Evolutionary conservation across 2,797 vertebrate species (phyloP).

Genomic region (Melanotaenia maccullochi): DNA sequence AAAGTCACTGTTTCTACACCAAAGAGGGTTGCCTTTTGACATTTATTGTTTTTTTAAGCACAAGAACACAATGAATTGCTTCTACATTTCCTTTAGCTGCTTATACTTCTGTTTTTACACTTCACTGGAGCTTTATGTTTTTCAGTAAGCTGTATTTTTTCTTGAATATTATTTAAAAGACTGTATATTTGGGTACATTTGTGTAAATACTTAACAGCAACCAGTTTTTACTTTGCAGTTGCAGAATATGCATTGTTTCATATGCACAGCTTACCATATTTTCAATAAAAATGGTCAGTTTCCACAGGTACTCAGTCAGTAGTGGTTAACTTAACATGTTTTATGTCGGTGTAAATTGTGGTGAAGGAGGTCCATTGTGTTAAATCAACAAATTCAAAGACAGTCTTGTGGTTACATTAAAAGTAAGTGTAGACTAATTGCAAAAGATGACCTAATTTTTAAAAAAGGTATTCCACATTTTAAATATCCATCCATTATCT

Average conservation of each 20-base stretch:
- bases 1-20: constrained; percentile 48
- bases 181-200: constrained; percentile 65
- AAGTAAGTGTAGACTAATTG: neutral
- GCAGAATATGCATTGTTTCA: constrained; percentile 68
- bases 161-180: constrained; percentile 77
- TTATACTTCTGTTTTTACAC: constrained; percentile 55
- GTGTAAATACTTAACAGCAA: constrained; percentile 57
- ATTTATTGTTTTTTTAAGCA: constrained; percentile 39
- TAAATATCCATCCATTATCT: too few species aligned
- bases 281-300: constrained; percentile 74
- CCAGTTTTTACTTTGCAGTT: constrained; percentile 61
- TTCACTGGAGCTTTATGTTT: constrained; percentile 75
- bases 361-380: neutral
- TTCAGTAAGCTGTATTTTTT: constrained; percentile 66
- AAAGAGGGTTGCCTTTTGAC: constrained; percentile 57
- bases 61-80: constrained; percentile 29
- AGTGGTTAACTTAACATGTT: neutral
- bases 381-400: neutral
- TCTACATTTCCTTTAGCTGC: constrained; percentile 59
- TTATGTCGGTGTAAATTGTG: neutral
- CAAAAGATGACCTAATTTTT: neutral
- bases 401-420: neutral
- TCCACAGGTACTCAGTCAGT: neutral
- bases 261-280: constrained; percentile 69
- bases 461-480: neutral